These are phyloP conservation scores for Diaphora mendica DNA, from an alignment of 2,888 invertebrate genomes.

Conservation along the genomic window DNA sequence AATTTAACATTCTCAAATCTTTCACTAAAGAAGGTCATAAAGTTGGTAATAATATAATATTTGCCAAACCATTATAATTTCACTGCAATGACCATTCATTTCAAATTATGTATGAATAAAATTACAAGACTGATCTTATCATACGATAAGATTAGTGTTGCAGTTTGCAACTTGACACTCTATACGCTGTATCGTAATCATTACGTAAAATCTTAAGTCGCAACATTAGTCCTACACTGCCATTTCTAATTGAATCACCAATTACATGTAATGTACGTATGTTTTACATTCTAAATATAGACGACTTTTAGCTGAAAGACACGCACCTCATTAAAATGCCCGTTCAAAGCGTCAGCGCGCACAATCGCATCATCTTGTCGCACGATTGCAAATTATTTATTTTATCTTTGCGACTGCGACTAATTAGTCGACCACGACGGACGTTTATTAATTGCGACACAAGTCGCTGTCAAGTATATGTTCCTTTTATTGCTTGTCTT, in stretches of 20 bases:
- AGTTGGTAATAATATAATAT: background rate
- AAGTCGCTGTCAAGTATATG: conserved; percentile 67
- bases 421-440: conserved; percentile 81
- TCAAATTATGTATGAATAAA: conserved; percentile 5
- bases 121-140: too few relatives aligned
- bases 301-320: conserved; percentile 35
- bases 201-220: conserved; percentile 27
- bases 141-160: background rate
- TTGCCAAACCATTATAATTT: background rate
- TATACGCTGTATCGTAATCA: conserved; percentile 26
- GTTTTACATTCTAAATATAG: conserved; percentile 30
- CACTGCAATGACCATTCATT: conserved; percentile 4
- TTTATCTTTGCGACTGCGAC: conserved; percentile 73
- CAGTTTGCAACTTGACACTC: conserved; percentile 19
- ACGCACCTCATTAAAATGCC: conserved; percentile 54
- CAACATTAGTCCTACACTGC: conserved; percentile 24
- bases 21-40: background rate
- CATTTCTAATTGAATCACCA: conserved; percentile 33
- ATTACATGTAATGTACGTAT: conserved; percentile 27
- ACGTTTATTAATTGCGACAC: conserved; percentile 85
- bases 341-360: conserved; percentile 56
- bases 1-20: background rate
- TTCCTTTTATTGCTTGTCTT: conserved; percentile 59
- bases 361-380: conserved; percentile 58
- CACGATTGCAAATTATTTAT: conserved; percentile 70